Evolutionary conservation across 2,113 vertebrate species (phyloP).

Genomic region (Chlorodrepanis virens): DNA sequence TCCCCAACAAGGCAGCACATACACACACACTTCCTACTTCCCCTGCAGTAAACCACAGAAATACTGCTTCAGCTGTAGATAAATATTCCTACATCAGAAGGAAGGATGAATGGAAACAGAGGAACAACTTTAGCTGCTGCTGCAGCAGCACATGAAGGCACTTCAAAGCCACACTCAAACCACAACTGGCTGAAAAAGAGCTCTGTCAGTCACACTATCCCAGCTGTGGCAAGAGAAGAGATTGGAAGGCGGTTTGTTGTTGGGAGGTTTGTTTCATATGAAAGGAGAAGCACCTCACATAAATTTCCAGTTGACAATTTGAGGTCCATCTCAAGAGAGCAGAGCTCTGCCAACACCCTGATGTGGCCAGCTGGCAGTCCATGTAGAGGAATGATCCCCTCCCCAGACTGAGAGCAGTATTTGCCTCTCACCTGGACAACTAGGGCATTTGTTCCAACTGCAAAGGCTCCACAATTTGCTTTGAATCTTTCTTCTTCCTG

Average conservation of each 20-base stretch:
- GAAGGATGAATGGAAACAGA: background rate
- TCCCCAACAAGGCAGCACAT: background rate
- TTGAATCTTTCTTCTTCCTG: background rate
- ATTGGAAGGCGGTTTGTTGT: background rate
- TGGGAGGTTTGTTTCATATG: rapidly evolving
- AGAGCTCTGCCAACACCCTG: background rate
- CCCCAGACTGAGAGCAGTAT: background rate
- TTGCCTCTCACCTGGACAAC: background rate
- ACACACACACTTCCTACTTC: background rate
- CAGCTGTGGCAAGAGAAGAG: background rate
- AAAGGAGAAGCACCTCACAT: background rate
- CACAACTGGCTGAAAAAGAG: background rate
- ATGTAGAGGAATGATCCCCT: background rate
- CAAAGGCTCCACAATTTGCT: background rate
- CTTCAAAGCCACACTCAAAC: background rate
- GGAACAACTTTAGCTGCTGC: background rate
- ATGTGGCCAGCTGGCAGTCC: background rate
- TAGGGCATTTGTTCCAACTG: background rate
- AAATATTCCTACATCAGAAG: background rate
- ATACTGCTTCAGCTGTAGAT: background rate
- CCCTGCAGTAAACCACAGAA: background rate
- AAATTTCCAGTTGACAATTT: background rate
- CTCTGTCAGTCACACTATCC: background rate
- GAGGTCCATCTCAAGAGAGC: background rate
- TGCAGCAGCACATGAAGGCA: background rate